Evolutionary conservation across 2,113 vertebrate species (phyloP), one percentile per base, ranked within the genome.

Genomic region (Platichthys flesus): DNA sequence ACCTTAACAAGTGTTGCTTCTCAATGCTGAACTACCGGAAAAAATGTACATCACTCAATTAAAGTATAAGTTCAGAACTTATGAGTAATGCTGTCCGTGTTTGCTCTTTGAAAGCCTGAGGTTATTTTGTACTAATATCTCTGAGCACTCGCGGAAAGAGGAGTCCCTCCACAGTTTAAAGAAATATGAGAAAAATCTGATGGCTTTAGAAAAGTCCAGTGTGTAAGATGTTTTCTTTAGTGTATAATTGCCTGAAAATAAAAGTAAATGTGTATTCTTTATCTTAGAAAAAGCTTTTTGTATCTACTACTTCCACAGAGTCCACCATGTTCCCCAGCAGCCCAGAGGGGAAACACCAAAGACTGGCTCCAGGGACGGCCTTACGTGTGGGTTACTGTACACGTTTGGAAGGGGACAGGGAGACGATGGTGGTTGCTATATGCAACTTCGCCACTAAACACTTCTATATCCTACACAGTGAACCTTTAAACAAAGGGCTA

Each of bases 31-130:
- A 56, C 23, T n/a, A 68, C 56, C 24, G 58, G 1, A 56, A 56
- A 9, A 68, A 67, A 35, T 66, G 74, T 28, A 35, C 16, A 60
- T 20, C 18, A 8, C 69, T 76, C 23, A 15, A 28, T 58, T 62
- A 35, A 2, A 37, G 26, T 8, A 7, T 52, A 5, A 54, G 8
- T 9, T 9, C 9, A 51, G 56, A 9, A 4, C 4, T 0, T 55
- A 8, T 57, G 15, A 52, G 3, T 18, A 37, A 3, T 12, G 31
- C 42, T 9, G 10, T 57, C 7, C 45, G 28, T 45, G 23, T 55
- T 58, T 28, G 57, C 51, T 56, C 60, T 40, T 54, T n/a, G 56
- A 71, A 3, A 23, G 9, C 52, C 31, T 15, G 10, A 1, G 35
- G 28, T 45, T 26, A 51, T 47, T 65, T 74, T 51, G 67, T 58